A percentile compares a stretch with the other conserved stretches of the same genome.
Conservation (phyloP, 1,140 invertebrate species). For the Steinernema feltiae region DNA sequence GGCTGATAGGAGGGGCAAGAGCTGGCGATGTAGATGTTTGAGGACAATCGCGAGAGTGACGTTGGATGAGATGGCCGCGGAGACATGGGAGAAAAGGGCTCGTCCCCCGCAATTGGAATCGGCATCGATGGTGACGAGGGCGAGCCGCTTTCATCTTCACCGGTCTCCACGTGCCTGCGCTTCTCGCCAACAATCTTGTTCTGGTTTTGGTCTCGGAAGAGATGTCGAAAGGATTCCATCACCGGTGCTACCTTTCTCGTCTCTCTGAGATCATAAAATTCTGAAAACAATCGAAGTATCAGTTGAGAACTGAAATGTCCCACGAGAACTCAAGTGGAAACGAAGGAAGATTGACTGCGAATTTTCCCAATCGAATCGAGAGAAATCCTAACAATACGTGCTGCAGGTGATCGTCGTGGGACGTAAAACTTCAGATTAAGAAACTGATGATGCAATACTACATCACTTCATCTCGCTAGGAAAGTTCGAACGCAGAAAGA, state of each 20-base stretch:
- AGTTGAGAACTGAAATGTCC: too few relatives aligned
- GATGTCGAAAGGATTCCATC: background rate
- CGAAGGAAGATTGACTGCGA: too few relatives aligned
- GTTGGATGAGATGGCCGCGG: constrained; percentile 2
- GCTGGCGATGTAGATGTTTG: constrained; percentile 12
- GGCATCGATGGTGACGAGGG: too few relatives aligned
- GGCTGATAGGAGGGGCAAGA: background rate
- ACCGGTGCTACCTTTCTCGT: background rate
- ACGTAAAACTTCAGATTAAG: too few relatives aligned
- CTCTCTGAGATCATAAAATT: background rate
- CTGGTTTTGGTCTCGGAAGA: background rate
- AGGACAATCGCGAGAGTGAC: background rate
- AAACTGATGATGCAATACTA: too few relatives aligned
- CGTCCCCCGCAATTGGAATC: background rate
- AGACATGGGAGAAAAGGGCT: background rate
- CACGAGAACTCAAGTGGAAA: too few relatives aligned
- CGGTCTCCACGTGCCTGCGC: background rate
- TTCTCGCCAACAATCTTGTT: background rate
- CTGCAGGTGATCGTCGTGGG: too few relatives aligned
- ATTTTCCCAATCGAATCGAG: too few relatives aligned
- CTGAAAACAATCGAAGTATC: background rate
- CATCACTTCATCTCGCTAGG: too few relatives aligned
- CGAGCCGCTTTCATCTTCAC: background rate
- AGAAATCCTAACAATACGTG: too few relatives aligned
- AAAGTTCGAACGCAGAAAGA: too few relatives aligned